A percentile compares a stretch with the other conserved stretches of the same genome.
These are phyloP conservation scores for Phylloscopus trochiloides DNA, from an alignment of 2,113 vertebrate species.

Conservation along the genomic window DNA sequence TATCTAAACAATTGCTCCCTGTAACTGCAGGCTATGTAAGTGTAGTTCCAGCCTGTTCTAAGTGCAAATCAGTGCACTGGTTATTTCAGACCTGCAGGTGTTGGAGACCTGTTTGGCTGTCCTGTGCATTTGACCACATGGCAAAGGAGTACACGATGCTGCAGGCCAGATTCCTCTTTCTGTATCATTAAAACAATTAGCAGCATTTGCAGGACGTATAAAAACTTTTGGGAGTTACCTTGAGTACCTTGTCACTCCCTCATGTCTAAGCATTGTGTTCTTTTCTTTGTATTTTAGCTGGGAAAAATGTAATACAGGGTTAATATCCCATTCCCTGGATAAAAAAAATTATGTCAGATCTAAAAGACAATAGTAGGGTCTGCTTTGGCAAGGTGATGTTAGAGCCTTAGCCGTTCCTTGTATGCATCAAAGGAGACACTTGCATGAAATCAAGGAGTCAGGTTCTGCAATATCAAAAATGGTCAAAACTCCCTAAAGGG, in stretches of 20 bases:
- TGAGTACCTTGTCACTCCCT: background rate
- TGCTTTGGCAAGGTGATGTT: background rate
- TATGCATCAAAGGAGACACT: background rate
- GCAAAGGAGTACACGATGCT: background rate
- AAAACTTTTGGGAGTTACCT: background rate
- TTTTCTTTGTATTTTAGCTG: background rate
- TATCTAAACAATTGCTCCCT: background rate
- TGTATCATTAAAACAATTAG: background rate
- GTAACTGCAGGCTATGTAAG: accelerated
- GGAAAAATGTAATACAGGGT: background rate
- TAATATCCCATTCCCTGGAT: background rate
- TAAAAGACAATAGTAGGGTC: background rate
- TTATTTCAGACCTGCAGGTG: background rate
- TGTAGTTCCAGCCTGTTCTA: background rate
- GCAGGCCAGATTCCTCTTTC: background rate
- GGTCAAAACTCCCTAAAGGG: background rate
- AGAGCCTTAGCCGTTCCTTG: background rate
- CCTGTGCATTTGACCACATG: background rate
- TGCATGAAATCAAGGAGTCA: background rate
- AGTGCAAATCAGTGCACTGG: background rate
- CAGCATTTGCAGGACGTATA: background rate
- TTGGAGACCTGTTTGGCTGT: background rate
- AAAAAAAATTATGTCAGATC: background rate
- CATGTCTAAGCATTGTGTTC: background rate
- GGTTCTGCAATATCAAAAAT: background rate